Evolutionary conservation across 2,113 vertebrate species (phyloP).

Genomic region (Platichthys stellatus): DNA sequence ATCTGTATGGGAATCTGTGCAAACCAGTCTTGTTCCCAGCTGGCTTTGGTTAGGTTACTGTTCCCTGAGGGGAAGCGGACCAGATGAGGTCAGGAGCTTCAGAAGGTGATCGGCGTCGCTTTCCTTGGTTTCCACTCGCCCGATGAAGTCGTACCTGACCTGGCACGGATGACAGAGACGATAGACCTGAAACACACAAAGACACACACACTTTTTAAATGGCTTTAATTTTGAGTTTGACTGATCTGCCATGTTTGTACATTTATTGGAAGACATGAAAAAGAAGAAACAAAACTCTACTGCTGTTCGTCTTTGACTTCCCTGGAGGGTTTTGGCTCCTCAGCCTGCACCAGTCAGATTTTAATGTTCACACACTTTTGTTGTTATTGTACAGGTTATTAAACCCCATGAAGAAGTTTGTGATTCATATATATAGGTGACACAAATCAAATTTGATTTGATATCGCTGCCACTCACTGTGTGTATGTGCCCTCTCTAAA

Average conservation of each 20-base stretch:
- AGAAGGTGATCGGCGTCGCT: slow-evolving; percentile 90
- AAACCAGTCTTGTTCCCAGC: slow-evolving; percentile 93
- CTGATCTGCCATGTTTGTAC: background rate
- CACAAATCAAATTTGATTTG: too few species aligned
- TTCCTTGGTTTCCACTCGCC: slow-evolving; percentile 92
- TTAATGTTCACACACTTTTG: too few species aligned
- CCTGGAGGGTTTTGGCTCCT: too few species aligned
- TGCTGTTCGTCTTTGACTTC: too few species aligned
- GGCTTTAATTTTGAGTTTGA: background rate
- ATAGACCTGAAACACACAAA: slow-evolving; percentile 72
- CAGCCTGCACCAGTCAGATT: too few species aligned
- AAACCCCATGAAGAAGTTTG: too few species aligned
- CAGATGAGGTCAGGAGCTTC: slow-evolving; percentile 85
- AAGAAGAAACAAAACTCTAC: too few species aligned
- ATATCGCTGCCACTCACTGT: too few species aligned
- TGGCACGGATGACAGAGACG: slow-evolving; percentile 95
- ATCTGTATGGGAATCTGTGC: slow-evolving; percentile 86
- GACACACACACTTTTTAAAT: background rate
- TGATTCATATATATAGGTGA: too few species aligned
- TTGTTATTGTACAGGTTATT: too few species aligned
- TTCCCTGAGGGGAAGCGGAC: slow-evolving; percentile 88
- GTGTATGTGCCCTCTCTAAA: too few species aligned
- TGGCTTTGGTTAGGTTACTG: slow-evolving; percentile 86
- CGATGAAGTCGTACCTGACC: slow-evolving; percentile 94
- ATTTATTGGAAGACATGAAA: too few species aligned